Evolutionary conservation across 2,797 vertebrate genomes (phyloP).

Genomic region (Pantherophis vulpinus): DNA sequence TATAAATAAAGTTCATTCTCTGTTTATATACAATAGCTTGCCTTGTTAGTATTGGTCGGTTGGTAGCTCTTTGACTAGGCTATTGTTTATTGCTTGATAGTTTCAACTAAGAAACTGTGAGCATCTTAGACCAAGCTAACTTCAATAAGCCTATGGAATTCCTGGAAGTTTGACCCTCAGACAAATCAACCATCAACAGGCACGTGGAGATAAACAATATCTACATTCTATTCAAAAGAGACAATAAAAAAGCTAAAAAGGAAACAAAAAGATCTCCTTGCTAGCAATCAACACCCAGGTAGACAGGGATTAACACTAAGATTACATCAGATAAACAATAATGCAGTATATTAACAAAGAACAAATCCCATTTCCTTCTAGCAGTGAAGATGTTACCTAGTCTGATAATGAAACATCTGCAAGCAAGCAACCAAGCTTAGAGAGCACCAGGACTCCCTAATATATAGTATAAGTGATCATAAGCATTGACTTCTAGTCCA

Average conservation of each 20-base stretch:
- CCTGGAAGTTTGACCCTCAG: not conserved
- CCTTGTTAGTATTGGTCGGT: not conserved
- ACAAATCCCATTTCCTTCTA: not conserved
- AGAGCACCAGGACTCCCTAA: not conserved
- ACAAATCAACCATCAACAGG: not conserved
- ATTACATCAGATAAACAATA: not conserved
- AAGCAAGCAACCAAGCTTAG: not conserved
- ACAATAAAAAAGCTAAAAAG: not conserved
- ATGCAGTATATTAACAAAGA: not conserved
- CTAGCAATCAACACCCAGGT: not conserved
- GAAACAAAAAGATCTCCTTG: not conserved
- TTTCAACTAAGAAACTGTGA: not conserved
- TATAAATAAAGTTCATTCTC: not conserved
- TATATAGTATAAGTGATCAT: not conserved
- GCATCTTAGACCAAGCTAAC: not conserved
- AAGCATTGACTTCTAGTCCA: not conserved
- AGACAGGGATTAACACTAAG: not conserved
- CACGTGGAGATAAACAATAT: not conserved
- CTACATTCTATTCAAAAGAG: not conserved
- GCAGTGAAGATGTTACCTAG: not conserved
- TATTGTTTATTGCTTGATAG: not conserved
- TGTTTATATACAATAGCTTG: not conserved
- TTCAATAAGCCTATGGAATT: not conserved
- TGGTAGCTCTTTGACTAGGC: not conserved
- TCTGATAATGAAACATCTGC: not conserved